A percentile compares a stretch with the other conserved stretches of the same genome.
phyloP scores from a whole-genome alignment of 2,797 vertebrate genomes.

The Microctenopoma lineatum region DNA sequence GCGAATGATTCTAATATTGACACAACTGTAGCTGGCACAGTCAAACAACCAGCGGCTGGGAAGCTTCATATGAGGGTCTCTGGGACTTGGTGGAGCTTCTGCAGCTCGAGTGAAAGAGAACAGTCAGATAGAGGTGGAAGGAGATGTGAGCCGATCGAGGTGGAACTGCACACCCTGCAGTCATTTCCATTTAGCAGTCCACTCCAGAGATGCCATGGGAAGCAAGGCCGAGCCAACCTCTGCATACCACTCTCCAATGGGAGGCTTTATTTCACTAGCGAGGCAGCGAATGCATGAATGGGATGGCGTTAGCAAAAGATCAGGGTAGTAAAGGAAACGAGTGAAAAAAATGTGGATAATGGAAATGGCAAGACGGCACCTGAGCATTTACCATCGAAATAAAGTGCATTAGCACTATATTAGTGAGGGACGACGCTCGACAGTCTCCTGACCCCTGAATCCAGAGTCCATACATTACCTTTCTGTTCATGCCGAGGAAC shows the following conservation, averaged over 20 bases:
- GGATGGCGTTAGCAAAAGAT: slow-evolving; percentile 11
- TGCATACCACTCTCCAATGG: slow-evolving; percentile 25
- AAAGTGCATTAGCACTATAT: not conserved
- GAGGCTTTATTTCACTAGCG: slow-evolving; percentile 17
- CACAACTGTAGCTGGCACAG: slow-evolving; percentile 22
- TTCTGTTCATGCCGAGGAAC: slow-evolving; percentile 51
- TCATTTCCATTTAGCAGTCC: slow-evolving; percentile 74
- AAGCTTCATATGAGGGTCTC: slow-evolving; percentile 20
- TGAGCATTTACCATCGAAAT: slow-evolving; percentile 17
- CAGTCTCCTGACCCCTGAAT: slow-evolving; percentile 38
- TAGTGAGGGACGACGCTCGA: slow-evolving; percentile 3
- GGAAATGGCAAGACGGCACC: slow-evolving; percentile 26
- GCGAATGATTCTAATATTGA: slow-evolving; percentile 46
- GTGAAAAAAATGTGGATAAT: slow-evolving; percentile 23
- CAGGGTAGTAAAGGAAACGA: slow-evolving; percentile 36
- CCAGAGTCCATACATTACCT: slow-evolving; percentile 35
- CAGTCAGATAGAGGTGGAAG: slow-evolving; percentile 5
- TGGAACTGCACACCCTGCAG: slow-evolving; percentile 45
- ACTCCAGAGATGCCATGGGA: slow-evolving; percentile 67
- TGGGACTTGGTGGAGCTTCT: slow-evolving; percentile 27
- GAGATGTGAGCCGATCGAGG: slow-evolving; percentile 52
- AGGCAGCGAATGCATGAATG: slow-evolving; percentile 1
- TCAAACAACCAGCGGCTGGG: slow-evolving; percentile 29
- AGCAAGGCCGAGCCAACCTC: slow-evolving; percentile 53
- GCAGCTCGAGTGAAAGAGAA: slow-evolving; percentile 16